phyloP scores from a whole-genome alignment of 2,888 invertebrate genomes.

The Lycaena phlaeas region DNA sequence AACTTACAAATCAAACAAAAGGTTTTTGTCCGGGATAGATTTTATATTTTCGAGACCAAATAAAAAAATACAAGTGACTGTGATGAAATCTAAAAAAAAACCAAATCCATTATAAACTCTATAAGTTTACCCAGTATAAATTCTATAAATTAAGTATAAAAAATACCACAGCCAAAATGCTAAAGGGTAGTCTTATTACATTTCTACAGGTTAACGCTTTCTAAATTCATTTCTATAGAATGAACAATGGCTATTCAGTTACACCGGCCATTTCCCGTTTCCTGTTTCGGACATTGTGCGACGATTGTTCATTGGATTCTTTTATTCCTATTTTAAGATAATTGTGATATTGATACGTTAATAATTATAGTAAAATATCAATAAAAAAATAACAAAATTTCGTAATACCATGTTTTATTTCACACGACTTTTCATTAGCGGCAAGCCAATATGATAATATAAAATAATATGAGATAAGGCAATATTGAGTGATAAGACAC shows the following conservation, averaged over 20 bases:
- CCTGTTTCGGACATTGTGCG: slow-evolving; percentile 37
- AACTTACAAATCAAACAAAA: not conserved
- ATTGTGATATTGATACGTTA: slow-evolving; percentile 61
- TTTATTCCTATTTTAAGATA: slow-evolving; percentile 41
- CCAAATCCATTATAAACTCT: too few species aligned
- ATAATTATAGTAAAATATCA: slow-evolving; percentile 57
- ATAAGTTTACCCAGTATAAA: slow-evolving; percentile 1
- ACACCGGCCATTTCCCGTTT: slow-evolving; percentile 42
- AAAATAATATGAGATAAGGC: too few species aligned
- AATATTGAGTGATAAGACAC: too few species aligned
- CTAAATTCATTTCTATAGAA: slow-evolving; percentile 15
- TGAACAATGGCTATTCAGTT: slow-evolving; percentile 23
- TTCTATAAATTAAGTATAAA: slow-evolving; percentile 4
- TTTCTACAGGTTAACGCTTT: slow-evolving; percentile 19
- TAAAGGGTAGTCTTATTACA: slow-evolving; percentile 1
- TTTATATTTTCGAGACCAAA: too few species aligned
- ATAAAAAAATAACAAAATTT: slow-evolving; percentile 66
- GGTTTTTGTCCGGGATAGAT: not conserved
- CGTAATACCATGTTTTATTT: slow-evolving; percentile 25
- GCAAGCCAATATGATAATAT: too few species aligned
- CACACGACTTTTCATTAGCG: too few species aligned
- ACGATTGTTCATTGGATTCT: slow-evolving; percentile 23
- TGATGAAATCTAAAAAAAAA: not conserved
- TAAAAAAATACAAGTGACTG: not conserved
- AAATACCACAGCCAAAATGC: slow-evolving; percentile 3